Evolutionary conservation across 2,888 invertebrate genomes (phyloP).

Genomic region (Morpho deidamia): DNA sequence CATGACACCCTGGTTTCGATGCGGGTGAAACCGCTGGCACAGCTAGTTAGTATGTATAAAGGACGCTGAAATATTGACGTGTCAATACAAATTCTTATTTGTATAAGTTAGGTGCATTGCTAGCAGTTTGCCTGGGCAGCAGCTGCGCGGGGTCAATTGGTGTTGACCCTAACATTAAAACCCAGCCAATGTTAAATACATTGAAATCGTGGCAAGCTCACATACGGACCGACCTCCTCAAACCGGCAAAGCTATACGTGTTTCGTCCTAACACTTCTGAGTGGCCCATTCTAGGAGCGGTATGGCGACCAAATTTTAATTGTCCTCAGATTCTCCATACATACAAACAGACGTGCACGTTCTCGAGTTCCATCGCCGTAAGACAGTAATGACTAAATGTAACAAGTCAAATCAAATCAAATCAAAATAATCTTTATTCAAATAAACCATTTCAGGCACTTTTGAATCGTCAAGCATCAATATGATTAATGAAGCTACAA

Average conservation of each 20-base stretch:
- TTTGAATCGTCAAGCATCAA: too few relatives aligned
- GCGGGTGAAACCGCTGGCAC: too few relatives aligned
- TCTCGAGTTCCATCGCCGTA: too few relatives aligned
- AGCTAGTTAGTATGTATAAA: neutral
- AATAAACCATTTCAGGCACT: too few relatives aligned
- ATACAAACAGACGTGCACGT: too few relatives aligned
- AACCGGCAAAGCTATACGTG: slow-evolving; percentile 34
- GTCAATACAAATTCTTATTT: slow-evolving; percentile 15
- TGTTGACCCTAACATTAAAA: slow-evolving; percentile 61
- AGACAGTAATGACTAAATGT: too few relatives aligned
- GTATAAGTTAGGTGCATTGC: slow-evolving; percentile 47
- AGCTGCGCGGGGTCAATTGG: slow-evolving; percentile 70
- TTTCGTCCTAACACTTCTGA: slow-evolving; percentile 35
- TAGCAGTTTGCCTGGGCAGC: slow-evolving; percentile 51
- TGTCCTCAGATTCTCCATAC: slow-evolving; percentile 21
- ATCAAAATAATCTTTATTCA: too few relatives aligned
- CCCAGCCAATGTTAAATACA: slow-evolving; percentile 42
- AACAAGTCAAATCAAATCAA: too few relatives aligned
- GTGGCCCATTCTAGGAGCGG: slow-evolving; percentile 34
- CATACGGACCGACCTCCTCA: slow-evolving; percentile 27
- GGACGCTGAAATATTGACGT: neutral
- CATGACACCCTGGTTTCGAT: too few relatives aligned
- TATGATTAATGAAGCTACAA: too few relatives aligned
- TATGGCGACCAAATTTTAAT: slow-evolving; percentile 32
- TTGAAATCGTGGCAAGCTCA: slow-evolving; percentile 20